Base-by-base conservation (phyloP, 2,113 vertebrate genomes). In the Thunnus thynnus region DNA sequence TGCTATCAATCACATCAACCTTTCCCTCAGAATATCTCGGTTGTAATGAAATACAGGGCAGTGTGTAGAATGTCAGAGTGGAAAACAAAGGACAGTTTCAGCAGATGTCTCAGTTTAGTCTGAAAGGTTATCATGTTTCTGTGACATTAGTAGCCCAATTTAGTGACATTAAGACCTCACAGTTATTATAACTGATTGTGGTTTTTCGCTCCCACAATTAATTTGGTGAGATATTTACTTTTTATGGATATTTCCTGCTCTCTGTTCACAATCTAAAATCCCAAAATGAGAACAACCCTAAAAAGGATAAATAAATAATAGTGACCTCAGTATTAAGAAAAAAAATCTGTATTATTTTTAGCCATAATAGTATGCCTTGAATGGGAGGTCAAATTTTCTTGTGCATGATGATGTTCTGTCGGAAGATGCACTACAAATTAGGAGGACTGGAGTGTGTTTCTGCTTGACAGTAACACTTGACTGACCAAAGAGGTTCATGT, bases 191-290 rank as follows among this genome's bases (percentile, higher is more conserved):
- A 41, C 36, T 41, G 36, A 41, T 41, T 41, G 8, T 41, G 36
- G 36, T 41, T 41, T 41, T 41, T 41, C 9, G 36, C 36, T 41
- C 36, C 36, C 36, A 41, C 36, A 41, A 41, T 41, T 41, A 41
- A 41, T 9, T 41, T 30, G 18, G 36, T 22, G 50, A 25, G 17
- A 25, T 27, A 57, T 65, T 25, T 50, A 56, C 16, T 57, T 64
- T 80, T 11, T 66, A 13, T 61, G 6, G 0, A 22, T 22, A 22
- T 22, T 48, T 68, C 32, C 1, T 3, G 61, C 5, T 47, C 32
- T 46, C 22, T 68, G 14, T 64, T 81, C 48, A 41, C n/a, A 72
- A 55, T 66, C 51, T 56, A 48, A 70, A 70, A 64, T 64, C 41
- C 41, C 13, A 5, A 41, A 36, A 41, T 41, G 7, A 69, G 25